Evolutionary conservation across 2,797 vertebrate species (phyloP), one percentile per base, ranked within the genome.

Genomic region (Acipenser oxyrinchus): DNA sequence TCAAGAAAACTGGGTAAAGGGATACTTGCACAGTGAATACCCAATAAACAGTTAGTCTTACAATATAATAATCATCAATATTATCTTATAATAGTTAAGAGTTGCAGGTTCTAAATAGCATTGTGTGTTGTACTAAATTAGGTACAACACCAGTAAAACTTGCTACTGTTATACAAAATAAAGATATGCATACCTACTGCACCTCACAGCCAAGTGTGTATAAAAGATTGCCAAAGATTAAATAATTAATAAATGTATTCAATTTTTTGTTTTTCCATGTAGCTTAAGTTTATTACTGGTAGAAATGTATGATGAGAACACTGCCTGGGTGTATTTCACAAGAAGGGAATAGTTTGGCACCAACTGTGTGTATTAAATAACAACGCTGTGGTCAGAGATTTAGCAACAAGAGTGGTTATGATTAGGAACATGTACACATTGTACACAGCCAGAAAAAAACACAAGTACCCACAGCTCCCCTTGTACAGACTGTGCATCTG

Each of bases 321-420:
- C 70, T 82, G 69, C 71, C 72, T 0, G 1, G 2, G 9, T 60
- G 9, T n/a, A 48, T 80, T 79, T 79, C 73, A 74, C 71, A 37
- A 37, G 23, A 78, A 75, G 71, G 72, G 74, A 71, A 50, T 70
- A 61, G 77, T 83, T 88, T 84, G 79, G 81, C 85, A 89, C 81
- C 73, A 74, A 77, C 70, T 69, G 66, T 11, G 37, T 76, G 77
- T 79, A 78, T 73, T 80, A 75, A 70, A 73, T 70, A 71, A 75
- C 55, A 62, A 74, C 23, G 23, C 23, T 37, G 23, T 37, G 23
- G 2, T 37, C 23, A 37, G 23, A 37, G 23, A 37, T 37, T 37
- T 37, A 37, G 23, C 23, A 37, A 37, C 23, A 77, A 78, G 74
- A 88, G 88, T 86, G 81, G 88, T 89, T 85, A 82, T 79, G 82